Percentiles rank a stretch among this genome's conserved stretches.
Conservation (phyloP, 2,797 vertebrate species). For the Melanotaenia maccullochi region DNA sequence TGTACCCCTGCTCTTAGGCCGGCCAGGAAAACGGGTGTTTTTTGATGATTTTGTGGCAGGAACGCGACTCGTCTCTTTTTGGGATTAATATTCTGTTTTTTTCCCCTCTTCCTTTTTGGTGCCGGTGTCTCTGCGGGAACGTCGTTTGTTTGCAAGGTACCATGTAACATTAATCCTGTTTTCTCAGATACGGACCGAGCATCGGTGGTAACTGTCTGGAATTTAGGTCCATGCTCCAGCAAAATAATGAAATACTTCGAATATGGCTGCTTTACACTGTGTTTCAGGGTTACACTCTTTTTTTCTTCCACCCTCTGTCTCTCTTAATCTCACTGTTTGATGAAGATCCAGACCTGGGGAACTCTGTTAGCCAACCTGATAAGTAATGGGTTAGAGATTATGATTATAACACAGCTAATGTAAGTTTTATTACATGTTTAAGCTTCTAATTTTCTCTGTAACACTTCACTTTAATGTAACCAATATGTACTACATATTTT, state of each 20-base stretch:
- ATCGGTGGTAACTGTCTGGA: slow-evolving; percentile 35
- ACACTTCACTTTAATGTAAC: background rate
- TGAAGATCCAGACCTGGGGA: slow-evolving; percentile 48
- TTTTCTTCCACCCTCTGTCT: background rate
- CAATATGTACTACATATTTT: background rate
- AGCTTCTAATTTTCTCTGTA: background rate
- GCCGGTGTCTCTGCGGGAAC: slow-evolving; percentile 44
- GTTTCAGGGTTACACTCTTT: slow-evolving; percentile 6
- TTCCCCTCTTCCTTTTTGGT: slow-evolving; percentile 15
- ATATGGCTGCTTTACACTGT: background rate
- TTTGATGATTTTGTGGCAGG: slow-evolving; percentile 52
- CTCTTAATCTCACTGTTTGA: slow-evolving; percentile 19
- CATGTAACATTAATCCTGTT: slow-evolving; percentile 37
- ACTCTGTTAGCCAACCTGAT: slow-evolving; percentile 28
- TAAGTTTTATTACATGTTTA: slow-evolving; percentile 6
- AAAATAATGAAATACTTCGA: slow-evolving; percentile 28
- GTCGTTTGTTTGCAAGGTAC: slow-evolving; percentile 70
- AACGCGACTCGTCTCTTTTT: slow-evolving; percentile 58
- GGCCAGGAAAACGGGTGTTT: slow-evolving; percentile 60
- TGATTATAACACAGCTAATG: slow-evolving; percentile 20
- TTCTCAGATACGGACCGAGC: slow-evolving; percentile 37
- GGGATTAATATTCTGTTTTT: slow-evolving; percentile 54
- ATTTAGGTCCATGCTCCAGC: slow-evolving; percentile 15
- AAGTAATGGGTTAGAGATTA: slow-evolving; percentile 48
- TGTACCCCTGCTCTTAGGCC: slow-evolving; percentile 66